Conservation (phyloP, 2,797 vertebrate species). For the Sebastes minor region DNA sequence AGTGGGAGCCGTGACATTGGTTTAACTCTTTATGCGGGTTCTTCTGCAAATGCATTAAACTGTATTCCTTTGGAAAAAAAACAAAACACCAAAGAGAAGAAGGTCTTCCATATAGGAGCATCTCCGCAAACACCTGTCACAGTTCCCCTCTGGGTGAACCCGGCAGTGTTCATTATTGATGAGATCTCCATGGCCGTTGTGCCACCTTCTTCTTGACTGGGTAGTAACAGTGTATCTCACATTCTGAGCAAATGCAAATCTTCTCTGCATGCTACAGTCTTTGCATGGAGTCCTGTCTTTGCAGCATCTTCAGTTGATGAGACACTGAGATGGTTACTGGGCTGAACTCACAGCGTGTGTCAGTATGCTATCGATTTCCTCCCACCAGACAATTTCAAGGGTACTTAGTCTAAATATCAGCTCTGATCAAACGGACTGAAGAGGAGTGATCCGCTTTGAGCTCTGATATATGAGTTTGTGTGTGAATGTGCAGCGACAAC, state of each 20-base stretch:
- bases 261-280: background rate
- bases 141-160: constrained; percentile 70
- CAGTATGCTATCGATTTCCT: constrained; percentile 64
- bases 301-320: constrained; percentile 12
- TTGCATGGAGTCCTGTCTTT: constrained; percentile 10
- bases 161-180: constrained; percentile 70
- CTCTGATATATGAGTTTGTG: constrained; percentile 7
- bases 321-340: constrained; percentile 6
- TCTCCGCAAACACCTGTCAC: constrained; percentile 61
- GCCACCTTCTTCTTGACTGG: constrained; percentile 24
- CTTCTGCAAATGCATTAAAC: constrained; percentile 7
- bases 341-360: constrained; percentile 40
- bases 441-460: constrained; percentile 42
- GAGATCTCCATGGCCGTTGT: constrained; percentile 45
- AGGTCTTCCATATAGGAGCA: constrained; percentile 42
- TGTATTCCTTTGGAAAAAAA: constrained; percentile 23
- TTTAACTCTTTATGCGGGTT: constrained; percentile 21
- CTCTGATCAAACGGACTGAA: constrained; percentile 53
- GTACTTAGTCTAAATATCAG: constrained; percentile 74
- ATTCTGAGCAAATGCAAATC: constrained; percentile 23
- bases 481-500: constrained; percentile 6
- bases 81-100: background rate
- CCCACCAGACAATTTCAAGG: constrained; percentile 66
- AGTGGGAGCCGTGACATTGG: background rate
- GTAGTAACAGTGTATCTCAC: background rate